Conservation (phyloP, 1,140 invertebrate species). For the Ganaspis sp. region DNA sequence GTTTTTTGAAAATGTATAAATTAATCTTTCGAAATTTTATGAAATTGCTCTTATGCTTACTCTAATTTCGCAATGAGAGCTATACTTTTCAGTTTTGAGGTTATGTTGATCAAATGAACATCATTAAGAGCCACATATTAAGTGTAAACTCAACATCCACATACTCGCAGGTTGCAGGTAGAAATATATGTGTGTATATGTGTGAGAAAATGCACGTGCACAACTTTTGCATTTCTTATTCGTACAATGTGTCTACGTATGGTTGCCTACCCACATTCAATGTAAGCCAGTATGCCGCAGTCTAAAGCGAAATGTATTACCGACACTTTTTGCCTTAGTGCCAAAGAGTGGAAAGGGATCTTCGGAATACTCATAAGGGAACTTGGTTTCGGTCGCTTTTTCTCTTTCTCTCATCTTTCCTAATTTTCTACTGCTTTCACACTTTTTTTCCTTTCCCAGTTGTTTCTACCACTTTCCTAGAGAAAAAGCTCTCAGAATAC, state of each 20-base stretch:
- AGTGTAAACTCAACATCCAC: too few species aligned
- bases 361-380: constrained; percentile 10
- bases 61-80: too few species aligned
- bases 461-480: too few species aligned
- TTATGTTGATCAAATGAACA: too few species aligned
- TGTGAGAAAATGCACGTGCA: constrained; percentile 9
- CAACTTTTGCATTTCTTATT: constrained; percentile 33
- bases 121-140: too few species aligned
- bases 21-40: too few species aligned
- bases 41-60: too few species aligned
- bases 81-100: too few species aligned
- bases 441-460: not conserved
- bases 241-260: not conserved
- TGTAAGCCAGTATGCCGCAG: constrained; percentile 59
- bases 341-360: constrained; percentile 4
- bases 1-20: too few species aligned
- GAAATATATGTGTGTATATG: not conserved
- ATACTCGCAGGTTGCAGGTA: not conserved
- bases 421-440: constrained; percentile 26
- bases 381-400: not conserved
- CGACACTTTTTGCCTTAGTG: not conserved
- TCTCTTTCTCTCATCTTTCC: constrained; percentile 4
- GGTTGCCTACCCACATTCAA: constrained; percentile 44
- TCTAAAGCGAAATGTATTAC: constrained; percentile 4
- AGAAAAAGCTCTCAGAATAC: too few species aligned